Evolutionary conservation across 2,113 vertebrate species (phyloP), one percentile per base, ranked within the genome.

Genomic region (Pelvicachromis taeniatus): DNA sequence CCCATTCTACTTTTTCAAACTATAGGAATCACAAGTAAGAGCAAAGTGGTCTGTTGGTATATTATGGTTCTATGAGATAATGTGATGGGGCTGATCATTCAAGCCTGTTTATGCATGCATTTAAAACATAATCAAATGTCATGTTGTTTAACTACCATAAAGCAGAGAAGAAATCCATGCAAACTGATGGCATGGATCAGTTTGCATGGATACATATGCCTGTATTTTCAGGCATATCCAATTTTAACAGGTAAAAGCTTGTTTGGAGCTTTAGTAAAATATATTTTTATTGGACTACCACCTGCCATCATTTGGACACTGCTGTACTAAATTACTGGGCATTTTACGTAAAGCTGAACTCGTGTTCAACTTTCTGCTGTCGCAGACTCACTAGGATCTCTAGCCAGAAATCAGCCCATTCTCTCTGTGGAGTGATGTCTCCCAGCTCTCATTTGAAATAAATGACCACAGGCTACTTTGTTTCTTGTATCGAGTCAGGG

Each of bases 381-480:
- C 4, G 9, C 5, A 1, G 42, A 58, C 48, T 80, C 75, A 16
- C 13, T 17, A 78, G 59, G 31, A 42, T 88, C 68, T 83, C 59
- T 63, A 23, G 4, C 48, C 85, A 84, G 54, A 77, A 12, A 14
- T 55, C 54, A 29, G 16, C 33, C 50, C 7, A 3, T 23, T 17
- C 33, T 29, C 33, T 33, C 29, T 50, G 68, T 50, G 16, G 68
- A 75, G 26, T n/a, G 45, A 52, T 19, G 50, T 87, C 55, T 86
- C 13, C n/a, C 21, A 48, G 79, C 26, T 55, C 53, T 59, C 54
- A 75, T 83, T 78, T 81, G 61, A 77, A 81, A 87, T 45, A 83
- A 91, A 85, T 70, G 38, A 79, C 82, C 31, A 31, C 53, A 5
- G 87, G 45, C 55, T n/a, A 21, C 42, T 86, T 86, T 83, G 85